These are phyloP conservation scores for Catocala sponsa DNA, from an alignment of 2,888 invertebrate genomes.

Conservation along the genomic window DNA sequence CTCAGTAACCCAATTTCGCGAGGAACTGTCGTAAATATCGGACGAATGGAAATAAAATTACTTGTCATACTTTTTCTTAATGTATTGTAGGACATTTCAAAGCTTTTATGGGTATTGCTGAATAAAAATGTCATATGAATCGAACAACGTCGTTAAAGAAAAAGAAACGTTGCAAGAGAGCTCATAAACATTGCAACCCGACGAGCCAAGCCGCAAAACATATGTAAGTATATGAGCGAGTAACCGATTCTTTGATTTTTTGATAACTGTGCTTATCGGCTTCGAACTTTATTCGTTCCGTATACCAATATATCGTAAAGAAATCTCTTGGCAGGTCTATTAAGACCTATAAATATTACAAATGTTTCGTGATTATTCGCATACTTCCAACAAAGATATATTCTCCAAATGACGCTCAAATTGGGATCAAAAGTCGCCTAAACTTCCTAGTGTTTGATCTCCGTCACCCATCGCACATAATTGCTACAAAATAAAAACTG, in stretches of 20 bases:
- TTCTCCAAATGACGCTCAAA: slow-evolving; percentile 9
- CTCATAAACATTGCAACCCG: too few species aligned
- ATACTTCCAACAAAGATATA: slow-evolving; percentile 4
- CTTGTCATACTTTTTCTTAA: slow-evolving; percentile 25
- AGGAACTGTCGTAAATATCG: slow-evolving; percentile 34
- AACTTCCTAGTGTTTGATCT: slow-evolving; percentile 34
- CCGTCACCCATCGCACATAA: slow-evolving; percentile 41
- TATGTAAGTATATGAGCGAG: too few species aligned
- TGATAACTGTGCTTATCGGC: too few species aligned
- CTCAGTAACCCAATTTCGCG: slow-evolving; percentile 61
- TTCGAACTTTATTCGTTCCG: too few species aligned
- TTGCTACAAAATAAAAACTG: slow-evolving; percentile 54
- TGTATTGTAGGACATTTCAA: slow-evolving; percentile 29
- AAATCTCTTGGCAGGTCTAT: too few species aligned
- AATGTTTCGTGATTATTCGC: too few species aligned
- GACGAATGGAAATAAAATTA: slow-evolving; percentile 41
- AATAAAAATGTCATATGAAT: not conserved
- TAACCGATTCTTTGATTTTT: too few species aligned
- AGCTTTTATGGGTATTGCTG: slow-evolving; percentile 30
- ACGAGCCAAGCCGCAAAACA: too few species aligned
- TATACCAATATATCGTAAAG: too few species aligned
- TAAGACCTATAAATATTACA: too few species aligned
- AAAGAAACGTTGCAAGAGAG: too few species aligned
- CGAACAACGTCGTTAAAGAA: too few species aligned
- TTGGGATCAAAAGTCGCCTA: slow-evolving; percentile 35